Base-by-base conservation (phyloP, 2,888 invertebrate species). In the Pachymerium ferrugineum region DNA sequence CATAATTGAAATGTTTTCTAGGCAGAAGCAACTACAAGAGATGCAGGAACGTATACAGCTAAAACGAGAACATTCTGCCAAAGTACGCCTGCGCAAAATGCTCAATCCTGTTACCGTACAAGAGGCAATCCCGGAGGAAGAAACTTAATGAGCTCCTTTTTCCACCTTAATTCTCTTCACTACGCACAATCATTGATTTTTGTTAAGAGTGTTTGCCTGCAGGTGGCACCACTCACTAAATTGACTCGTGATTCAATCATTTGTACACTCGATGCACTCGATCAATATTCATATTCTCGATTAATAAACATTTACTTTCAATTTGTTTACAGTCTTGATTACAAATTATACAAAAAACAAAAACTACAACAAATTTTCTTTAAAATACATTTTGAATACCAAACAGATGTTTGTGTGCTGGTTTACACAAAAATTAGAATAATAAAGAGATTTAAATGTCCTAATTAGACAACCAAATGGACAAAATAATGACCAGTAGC, bases 11-110 rank as follows among this genome's bases (percentile, higher is more conserved):
- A 42, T 14, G 8, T 6, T 19, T 74, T 74, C 30, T 29, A 76
- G 76, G 22, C 74, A 76, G 67, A 74, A 76, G 54, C 73, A 75
- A 72, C 38, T 76, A 22, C 74, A 73, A 33, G 75, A 77, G 47
- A n/a, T 76, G 14, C 75, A 74, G 73, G 75, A 76, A 33, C 73
- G 71, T 19, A 28, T 77, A 12, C 74, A 75, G 35, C 73, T 74
- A 22, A 28, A 73, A 69, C 73, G 76, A 72, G 74, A 77, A 30
- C 74, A 75, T 31, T 76, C 77, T 29, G 74, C 73, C 22, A 76
- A 76, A 74, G 77, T 77, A 28, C 47, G 77, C 22, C 28, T 72
- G 72, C 38, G 72, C 42, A 72, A 47, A 42, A 72, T 72, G 47
- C 72, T 72, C 42, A 72, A 72, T 8, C 72, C 72, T 6, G 12